Evolutionary conservation across 2,797 vertebrate genomes (phyloP).

Genomic region (Micropoecilia bifurca): DNA sequence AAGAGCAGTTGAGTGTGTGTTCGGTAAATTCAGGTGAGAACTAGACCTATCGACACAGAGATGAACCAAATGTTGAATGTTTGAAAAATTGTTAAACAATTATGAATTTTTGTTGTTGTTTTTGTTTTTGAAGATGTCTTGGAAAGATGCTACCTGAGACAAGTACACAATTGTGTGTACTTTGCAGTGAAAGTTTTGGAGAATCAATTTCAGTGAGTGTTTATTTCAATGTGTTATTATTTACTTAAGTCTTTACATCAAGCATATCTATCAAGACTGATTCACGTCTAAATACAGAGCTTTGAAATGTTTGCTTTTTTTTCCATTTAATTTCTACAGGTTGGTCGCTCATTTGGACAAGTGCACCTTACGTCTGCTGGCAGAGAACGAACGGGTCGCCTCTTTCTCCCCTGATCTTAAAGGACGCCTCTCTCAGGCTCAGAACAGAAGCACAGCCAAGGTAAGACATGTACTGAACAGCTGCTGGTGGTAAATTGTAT

Average conservation of each 20-base stretch:
- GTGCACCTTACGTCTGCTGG: conserved; percentile 91
- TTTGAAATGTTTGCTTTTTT: not conserved
- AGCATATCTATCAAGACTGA: not conserved
- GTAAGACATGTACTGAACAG: conserved; percentile 65
- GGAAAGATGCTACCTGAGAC: conserved; percentile 86
- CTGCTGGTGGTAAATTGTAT: not conserved
- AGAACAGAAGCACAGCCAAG: conserved; percentile 90
- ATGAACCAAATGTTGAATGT: not conserved
- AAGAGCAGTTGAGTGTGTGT: conserved; percentile 63
- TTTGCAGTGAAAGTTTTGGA: conserved; percentile 95
- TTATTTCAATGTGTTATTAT: not conserved
- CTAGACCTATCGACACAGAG: not conserved
- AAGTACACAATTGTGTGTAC: conserved; percentile 96
- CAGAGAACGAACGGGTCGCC: conserved; percentile 93
- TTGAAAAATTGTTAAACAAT: not conserved
- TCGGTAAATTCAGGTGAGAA: conserved; percentile 63
- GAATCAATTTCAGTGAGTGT: conserved; percentile 92
- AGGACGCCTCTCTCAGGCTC: conserved; percentile 85
- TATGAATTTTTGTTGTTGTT: not conserved
- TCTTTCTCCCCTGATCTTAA: conserved; percentile 89
- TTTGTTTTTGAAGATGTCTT: conserved; percentile 80
- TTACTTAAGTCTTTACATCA: not conserved
- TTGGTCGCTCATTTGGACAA: conserved; percentile 91
- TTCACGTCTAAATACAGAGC: not conserved
- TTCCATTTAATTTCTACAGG: conserved; percentile 65